Conservation (phyloP, 2,888 invertebrate species). For the Trachelus tabidus region DNA sequence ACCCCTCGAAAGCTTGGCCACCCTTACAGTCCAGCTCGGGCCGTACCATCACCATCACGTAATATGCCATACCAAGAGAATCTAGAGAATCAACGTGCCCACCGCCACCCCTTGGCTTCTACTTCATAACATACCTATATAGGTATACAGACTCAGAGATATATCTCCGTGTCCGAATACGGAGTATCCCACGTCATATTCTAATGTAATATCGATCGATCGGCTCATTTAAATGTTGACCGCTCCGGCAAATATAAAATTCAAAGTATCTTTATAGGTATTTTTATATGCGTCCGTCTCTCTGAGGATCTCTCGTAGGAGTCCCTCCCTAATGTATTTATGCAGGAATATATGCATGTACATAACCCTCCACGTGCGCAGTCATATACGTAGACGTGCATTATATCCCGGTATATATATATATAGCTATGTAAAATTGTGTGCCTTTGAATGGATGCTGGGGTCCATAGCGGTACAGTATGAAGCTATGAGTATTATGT, state of each 20-base stretch:
- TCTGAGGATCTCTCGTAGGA: conserved; percentile 27
- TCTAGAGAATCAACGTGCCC: neutral
- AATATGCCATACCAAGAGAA: neutral
- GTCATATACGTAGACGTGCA: conserved; percentile 15
- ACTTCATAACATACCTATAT: neutral
- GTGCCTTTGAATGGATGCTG: conserved; percentile 17
- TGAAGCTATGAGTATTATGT: conserved; percentile 19
- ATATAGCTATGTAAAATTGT: conserved; percentile 42
- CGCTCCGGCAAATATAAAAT: conserved; percentile 58
- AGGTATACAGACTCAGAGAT: neutral
- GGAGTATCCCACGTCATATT: conserved; percentile 29
- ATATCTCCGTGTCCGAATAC: neutral
- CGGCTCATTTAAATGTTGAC: conserved; percentile 63
- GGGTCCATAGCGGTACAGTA: neutral
- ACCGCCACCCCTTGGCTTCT: neutral
- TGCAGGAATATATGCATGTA: conserved; percentile 62
- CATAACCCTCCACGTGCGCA: conserved; percentile 27
- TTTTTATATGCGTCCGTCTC: conserved; percentile 53
- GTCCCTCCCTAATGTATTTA: conserved; percentile 56
- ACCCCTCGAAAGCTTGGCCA: conserved; percentile 27
- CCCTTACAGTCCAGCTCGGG: neutral
- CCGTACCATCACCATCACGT: neutral
- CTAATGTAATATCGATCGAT: conserved; percentile 52
- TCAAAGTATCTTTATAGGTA: conserved; percentile 61
- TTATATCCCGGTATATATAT: conserved; percentile 29